Percentiles rank a stretch among this genome's conserved stretches.
Evolutionary conservation across 2,797 vertebrate genomes (phyloP).

Genomic region (Sebastes diploproa): DNA sequence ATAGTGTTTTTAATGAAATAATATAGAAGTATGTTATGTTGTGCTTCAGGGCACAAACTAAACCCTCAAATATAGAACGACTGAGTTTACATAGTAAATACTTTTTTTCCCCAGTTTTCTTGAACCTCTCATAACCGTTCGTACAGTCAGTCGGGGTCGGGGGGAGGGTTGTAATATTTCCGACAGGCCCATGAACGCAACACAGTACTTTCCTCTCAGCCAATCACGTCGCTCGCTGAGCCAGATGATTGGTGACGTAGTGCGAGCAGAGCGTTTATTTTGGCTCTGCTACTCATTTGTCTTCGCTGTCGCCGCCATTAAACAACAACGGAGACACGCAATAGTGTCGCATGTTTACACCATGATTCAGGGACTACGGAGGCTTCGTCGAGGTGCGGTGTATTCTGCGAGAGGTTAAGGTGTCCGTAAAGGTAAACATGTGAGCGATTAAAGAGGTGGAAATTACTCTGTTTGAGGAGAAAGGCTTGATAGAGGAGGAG

Average conservation of each 20-base stretch:
- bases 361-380: conserved; percentile 50
- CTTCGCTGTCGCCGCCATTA: conserved; percentile 85
- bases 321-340: conserved; percentile 68
- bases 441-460: conserved; percentile 53
- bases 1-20: not conserved
- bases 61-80: not conserved
- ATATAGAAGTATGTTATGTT: not conserved
- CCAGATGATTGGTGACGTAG: conserved; percentile 80
- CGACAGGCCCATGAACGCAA: conserved; percentile 4
- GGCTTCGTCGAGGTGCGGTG: conserved; percentile 25
- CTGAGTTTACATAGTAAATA: not conserved
- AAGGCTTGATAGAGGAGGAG: conserved; percentile 69
- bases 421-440: conserved; percentile 71
- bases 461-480: conserved; percentile 68
- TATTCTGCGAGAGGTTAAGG: conserved; percentile 35
- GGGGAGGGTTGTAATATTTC: not conserved
- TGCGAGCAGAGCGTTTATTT: conserved; percentile 81
- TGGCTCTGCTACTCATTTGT: conserved; percentile 79
- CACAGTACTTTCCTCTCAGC: conserved; percentile 29
- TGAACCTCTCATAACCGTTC: not conserved
- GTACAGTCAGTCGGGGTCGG: too few relatives aligned
- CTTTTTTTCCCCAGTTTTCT: not conserved
- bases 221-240: conserved; percentile 59
- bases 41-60: not conserved
- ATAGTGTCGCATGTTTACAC: conserved; percentile 64